These are phyloP conservation scores for Neodiprion lecontei DNA, from an alignment of 1,140 invertebrate species.

Conservation along the genomic window DNA sequence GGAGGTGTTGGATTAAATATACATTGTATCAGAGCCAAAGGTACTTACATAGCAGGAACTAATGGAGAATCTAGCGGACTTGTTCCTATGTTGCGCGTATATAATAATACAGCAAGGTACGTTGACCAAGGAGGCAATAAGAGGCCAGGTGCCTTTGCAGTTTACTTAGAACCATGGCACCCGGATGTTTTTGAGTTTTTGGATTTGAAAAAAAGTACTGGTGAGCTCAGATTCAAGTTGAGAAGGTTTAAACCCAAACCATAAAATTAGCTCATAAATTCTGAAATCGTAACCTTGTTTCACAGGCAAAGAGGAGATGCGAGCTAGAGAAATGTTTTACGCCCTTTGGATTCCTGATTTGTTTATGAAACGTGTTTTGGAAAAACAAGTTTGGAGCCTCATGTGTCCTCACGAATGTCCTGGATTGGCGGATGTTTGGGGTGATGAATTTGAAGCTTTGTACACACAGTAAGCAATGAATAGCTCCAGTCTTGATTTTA, in stretches of 20 bases:
- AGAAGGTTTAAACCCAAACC: too few species aligned
- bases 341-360: slow-evolving; percentile 98
- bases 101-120: slow-evolving; percentile 95
- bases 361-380: slow-evolving; percentile 96
- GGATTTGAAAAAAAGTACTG: slow-evolving; percentile 93
- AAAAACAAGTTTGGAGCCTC: slow-evolving; percentile 87
- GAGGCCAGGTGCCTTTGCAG: slow-evolving; percentile 97
- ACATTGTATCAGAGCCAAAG: slow-evolving; percentile 93
- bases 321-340: slow-evolving; percentile 97
- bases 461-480: slow-evolving; percentile 73
- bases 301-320: slow-evolving; percentile 81
- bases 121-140: slow-evolving; percentile 99
- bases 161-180: slow-evolving; percentile 99
- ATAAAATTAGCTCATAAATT: too few species aligned
- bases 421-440: slow-evolving; percentile 90
- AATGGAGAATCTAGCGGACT: slow-evolving; percentile 96
- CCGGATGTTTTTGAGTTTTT: slow-evolving; percentile 96
- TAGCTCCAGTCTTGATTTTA: slow-evolving; percentile 22
- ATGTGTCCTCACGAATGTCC: slow-evolving; percentile 97
- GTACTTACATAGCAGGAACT: slow-evolving; percentile 92
- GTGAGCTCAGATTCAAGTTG: slow-evolving; percentile 43
- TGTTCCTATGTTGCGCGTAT: slow-evolving; percentile 97
- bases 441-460: slow-evolving; percentile 91
- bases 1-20: slow-evolving; percentile 98
- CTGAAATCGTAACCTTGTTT: neutral